A percentile compares a stretch with the other conserved stretches of the same genome.
Evolutionary conservation across 2,888 invertebrate species (phyloP).

Genomic region (Synergus japonicus): DNA sequence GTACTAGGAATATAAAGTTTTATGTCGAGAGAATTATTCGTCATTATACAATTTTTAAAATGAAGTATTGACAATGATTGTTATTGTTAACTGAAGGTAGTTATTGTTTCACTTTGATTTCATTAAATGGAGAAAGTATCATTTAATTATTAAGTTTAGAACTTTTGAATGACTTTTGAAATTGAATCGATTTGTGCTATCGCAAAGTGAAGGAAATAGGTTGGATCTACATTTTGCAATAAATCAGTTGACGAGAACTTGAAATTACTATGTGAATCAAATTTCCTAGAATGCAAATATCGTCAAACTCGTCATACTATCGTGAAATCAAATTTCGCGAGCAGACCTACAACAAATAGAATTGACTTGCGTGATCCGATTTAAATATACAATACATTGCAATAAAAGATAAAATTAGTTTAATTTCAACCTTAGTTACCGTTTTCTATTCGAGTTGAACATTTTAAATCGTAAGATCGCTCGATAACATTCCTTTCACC

Average conservation of each 20-base stretch:
- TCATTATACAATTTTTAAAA: not conserved
- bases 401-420: conserved; percentile 2
- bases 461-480: not conserved
- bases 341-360: not conserved
- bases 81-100: not conserved
- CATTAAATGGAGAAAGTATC: no score
- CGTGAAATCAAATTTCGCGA: conserved; percentile 14
- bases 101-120: not conserved
- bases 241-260: not conserved
- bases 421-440: not conserved
- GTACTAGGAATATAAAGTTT: not conserved
- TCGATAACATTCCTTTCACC: not conserved
- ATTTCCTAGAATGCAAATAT: conserved; percentile 8
- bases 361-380: not conserved
- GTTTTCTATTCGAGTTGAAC: no score
- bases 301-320: not conserved
- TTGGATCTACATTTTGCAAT: not conserved
- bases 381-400: not conserved
- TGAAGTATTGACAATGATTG: not conserved
- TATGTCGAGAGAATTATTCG: not conserved
- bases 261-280: not conserved
- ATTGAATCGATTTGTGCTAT: not conserved
- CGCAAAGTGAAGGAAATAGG: not conserved
- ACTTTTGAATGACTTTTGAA: not conserved
- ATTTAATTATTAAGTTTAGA: not conserved